A percentile compares a stretch with the other conserved stretches of the same genome.
These are phyloP conservation scores for Dallia pectoralis DNA, from an alignment of 2,797 vertebrate genomes.

Conservation along the genomic window DNA sequence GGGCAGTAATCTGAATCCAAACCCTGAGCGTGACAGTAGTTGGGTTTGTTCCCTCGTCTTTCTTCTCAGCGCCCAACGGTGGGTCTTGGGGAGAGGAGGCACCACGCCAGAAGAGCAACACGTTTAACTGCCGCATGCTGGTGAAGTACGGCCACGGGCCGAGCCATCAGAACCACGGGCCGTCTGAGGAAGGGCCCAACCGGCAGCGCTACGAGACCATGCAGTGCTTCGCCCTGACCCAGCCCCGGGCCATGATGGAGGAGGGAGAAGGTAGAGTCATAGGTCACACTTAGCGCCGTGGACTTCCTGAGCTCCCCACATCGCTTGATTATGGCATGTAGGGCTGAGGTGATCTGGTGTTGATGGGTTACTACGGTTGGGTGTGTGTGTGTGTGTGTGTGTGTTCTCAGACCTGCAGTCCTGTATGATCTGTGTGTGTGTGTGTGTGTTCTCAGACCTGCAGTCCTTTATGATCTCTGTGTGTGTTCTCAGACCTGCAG, in stretches of 20 bases:
- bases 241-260: slow-evolving; percentile 96
- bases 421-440: background rate
- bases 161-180: slow-evolving; percentile 68
- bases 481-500: slow-evolving; percentile 84
- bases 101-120: slow-evolving; percentile 93
- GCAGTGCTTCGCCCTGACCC: slow-evolving; percentile 98
- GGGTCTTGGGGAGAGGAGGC: slow-evolving; percentile 88
- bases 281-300: background rate
- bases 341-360: background rate
- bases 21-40: background rate
- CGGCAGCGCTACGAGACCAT: slow-evolving; percentile 93
- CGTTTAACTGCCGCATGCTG: slow-evolving; percentile 96
- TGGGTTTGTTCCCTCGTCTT: background rate
- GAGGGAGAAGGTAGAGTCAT: slow-evolving; percentile 89
- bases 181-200: slow-evolving; percentile 80
- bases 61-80: slow-evolving; percentile 76
- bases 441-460: too few relatives aligned
- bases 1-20: background rate
- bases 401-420: too few relatives aligned
- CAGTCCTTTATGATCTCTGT: too few relatives aligned
- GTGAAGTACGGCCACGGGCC: slow-evolving; percentile 81
- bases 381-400: background rate
- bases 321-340: background rate
- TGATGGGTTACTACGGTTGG: background rate
- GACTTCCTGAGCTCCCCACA: background rate